Conservation (phyloP, 2,888 invertebrate species). For the Caenorhabditis virilis region DNA sequence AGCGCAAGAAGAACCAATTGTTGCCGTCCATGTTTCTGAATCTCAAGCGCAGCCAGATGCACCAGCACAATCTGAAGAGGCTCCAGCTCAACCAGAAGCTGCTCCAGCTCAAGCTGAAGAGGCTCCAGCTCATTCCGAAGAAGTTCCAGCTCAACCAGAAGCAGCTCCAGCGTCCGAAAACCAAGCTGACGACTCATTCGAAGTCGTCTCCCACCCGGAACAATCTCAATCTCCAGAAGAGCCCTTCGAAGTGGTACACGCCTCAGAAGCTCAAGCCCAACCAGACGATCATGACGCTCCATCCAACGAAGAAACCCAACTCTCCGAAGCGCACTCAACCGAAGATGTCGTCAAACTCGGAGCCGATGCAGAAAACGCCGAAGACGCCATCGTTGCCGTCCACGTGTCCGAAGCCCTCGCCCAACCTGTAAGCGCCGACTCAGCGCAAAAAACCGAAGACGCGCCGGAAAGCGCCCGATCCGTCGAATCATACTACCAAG, state of each 20-base stretch:
- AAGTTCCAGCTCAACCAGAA: background rate
- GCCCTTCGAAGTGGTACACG: background rate
- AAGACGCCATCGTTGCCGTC: background rate
- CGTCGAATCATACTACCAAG: background rate
- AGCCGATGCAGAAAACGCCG: background rate
- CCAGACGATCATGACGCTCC: background rate
- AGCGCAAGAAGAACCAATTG: background rate
- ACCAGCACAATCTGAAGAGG: background rate
- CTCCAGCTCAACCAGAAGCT: slow-evolving; percentile 10
- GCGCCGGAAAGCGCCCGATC: background rate
- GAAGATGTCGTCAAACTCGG: background rate
- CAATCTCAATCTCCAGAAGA: background rate
- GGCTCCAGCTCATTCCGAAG: background rate
- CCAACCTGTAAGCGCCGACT: background rate
- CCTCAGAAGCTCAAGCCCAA: background rate
- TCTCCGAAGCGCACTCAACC: background rate
- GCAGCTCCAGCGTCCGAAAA: background rate
- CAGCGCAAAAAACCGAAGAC: no score
- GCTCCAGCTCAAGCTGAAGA: background rate
- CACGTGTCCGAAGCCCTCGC: background rate
- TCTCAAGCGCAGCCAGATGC: slow-evolving; percentile 11
- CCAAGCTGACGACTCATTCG: no score
- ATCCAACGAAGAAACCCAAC: background rate
- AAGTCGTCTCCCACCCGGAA: background rate
- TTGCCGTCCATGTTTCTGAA: background rate